Base-by-base conservation (phyloP, 2,888 invertebrate species). In the Euzophera pinguis region DNA sequence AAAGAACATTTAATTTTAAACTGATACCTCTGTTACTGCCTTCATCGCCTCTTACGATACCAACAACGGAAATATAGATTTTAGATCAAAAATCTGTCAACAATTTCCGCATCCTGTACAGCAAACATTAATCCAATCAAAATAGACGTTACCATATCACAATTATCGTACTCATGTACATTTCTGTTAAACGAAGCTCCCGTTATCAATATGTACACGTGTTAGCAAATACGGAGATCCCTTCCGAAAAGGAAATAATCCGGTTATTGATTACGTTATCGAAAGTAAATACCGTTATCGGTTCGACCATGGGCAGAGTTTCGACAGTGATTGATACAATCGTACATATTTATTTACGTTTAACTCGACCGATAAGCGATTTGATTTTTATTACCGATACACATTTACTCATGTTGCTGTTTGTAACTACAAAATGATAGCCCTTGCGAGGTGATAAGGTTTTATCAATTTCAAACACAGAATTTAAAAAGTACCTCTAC, bases 241-340 rank as follows among this genome's bases (percentile, higher is more conserved):
- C 62, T 55, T 61, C 43, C 67, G 74, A 67, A 81, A 76, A 69
- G 71, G 74, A 76, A 71, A 81, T 84, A 85, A 84, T 85, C 84
- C 84, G 61, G 65, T 71, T 75, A 79, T 81, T 81, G 73, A 82
- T 67, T 62, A 66, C 66, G 64, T 70, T 84, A 84, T 82, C 84
- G 63, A 50, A 52, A 56, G 56, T 60, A 78, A 81, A 77, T 61
- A 47, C 53, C 41, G 37, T 56, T 61, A 54, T 62, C 58, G 63
- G 64, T 65, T 63, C 56, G 42, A 55, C 56, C 56, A 52, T 57
- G 63, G 54, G 57, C 60, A 41, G n/a, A 22, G 48, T 29, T 45
- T 50, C 61, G 79, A 78, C 79, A 80, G 69, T 75, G 80, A 80
- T 80, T 75, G 79, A 80, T 80, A 63, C 54, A 62, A 62, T 54